phyloP scores from a whole-genome alignment of 1,140 invertebrate genomes.

The Caenorhabditis latens region DNA sequence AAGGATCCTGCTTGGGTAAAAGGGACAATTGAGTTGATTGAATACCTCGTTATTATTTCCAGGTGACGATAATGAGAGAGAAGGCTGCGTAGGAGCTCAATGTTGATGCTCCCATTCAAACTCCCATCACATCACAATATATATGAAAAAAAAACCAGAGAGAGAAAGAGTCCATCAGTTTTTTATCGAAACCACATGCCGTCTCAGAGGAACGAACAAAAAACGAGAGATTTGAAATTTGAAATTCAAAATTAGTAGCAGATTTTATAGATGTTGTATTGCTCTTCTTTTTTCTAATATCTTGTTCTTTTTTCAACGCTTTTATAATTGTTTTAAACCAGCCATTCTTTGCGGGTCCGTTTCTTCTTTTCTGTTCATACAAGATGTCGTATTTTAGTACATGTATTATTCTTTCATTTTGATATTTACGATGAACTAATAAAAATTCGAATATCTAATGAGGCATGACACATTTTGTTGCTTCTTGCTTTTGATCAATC shows the following conservation, averaged over 20 bases:
- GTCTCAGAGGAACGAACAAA: slow-evolving; percentile 38
- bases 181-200: slow-evolving; percentile 53
- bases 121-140: slow-evolving; percentile 27
- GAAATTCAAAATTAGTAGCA: slow-evolving; percentile 53
- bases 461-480: not conserved
- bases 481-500: no score
- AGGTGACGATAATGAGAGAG: slow-evolving; percentile 54
- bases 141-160: not conserved
- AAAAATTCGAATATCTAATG: not conserved
- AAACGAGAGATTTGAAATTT: slow-evolving; percentile 42
- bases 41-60: not conserved
- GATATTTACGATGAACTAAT: not conserved
- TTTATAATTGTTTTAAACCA: slow-evolving; percentile 45
- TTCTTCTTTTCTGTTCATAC: slow-evolving; percentile 18
- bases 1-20: slow-evolving; percentile 30
- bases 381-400: not conserved
- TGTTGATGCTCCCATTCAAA: slow-evolving; percentile 9
- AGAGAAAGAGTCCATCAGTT: slow-evolving; percentile 33
- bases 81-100: slow-evolving; percentile 17
- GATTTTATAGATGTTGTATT: slow-evolving; percentile 42
- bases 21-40: no score
- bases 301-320: not conserved
- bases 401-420: not conserved
- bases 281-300: not conserved
- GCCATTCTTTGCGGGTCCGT: slow-evolving; percentile 20